These are phyloP conservation scores for Hipposideros armiger DNA, from an alignment of 2,113 vertebrate genomes.

Conservation along the genomic window DNA sequence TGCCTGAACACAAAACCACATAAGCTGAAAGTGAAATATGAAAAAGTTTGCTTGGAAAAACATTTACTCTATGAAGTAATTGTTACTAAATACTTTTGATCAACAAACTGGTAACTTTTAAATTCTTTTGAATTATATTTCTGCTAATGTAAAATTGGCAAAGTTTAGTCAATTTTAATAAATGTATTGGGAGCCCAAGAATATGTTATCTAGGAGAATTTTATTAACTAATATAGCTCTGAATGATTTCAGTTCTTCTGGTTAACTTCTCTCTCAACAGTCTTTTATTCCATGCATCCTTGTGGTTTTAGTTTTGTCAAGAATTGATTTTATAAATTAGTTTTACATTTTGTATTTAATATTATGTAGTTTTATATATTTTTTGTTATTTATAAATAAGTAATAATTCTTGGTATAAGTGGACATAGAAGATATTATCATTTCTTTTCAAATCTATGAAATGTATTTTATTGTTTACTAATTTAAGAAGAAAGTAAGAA, in stretches of 20 bases:
- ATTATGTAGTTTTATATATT: background rate
- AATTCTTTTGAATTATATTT: conserved; percentile 30
- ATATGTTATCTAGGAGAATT: conserved; percentile 52
- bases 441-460: background rate
- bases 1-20: conserved; percentile 52
- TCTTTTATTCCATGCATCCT: background rate
- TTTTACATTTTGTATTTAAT: conserved; percentile 25
- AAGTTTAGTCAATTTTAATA: conserved; percentile 35
- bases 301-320: background rate
- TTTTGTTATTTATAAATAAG: background rate
- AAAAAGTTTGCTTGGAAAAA: conserved; percentile 64
- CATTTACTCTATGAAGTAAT: conserved; percentile 63
- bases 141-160: conserved; percentile 41
- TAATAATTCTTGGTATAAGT: background rate
- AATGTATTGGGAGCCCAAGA: background rate
- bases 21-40: background rate
- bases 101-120: conserved; percentile 45
- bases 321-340: conserved; percentile 33
- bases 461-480: background rate
- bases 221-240: conserved; percentile 31
- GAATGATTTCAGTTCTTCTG: conserved; percentile 45
- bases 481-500: conserved; percentile 3
- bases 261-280: background rate
- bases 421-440: background rate
- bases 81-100: conserved; percentile 65